Evolutionary conservation across 2,888 invertebrate species (phyloP), one percentile per base, ranked within the genome.

Genomic region (Cataglyphis livida): DNA sequence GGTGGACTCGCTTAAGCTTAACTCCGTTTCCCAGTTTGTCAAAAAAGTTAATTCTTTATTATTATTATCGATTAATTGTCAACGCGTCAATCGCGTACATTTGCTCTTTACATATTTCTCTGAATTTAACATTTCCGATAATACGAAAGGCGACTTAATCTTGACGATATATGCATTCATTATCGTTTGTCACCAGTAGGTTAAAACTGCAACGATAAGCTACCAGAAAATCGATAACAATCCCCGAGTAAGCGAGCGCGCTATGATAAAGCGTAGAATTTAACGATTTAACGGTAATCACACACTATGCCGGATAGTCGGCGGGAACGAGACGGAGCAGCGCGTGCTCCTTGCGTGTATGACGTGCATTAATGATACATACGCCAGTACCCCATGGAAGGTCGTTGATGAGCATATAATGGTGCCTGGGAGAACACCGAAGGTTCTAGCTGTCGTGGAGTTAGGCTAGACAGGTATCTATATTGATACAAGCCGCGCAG

Each of bases 371-470:
- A 90, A 87, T 86, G 90, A 85, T 85, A 86, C 91, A 87, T 84
- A 81, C 83, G 89, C 71, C 84, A 82, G 84, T 85, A 85, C 85
- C 89, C 86, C 82, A 82, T 84, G 84, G 87, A 82, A 88, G 84
- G 85, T 86, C 89, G 87, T 83, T 92, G 92, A 93, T 91, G 93
- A 91, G 91, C 88, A 90, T 92, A 91, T 93, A 92, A 93, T 93
- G 88, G 89, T 85, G 68, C n/a, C 48, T 62, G 71, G 81, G 84
- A 59, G 82, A 73, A 41, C 44, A 41, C 44, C 54, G 65, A 85
- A 83, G 82, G 83, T 51, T 51, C 83, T 78, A 84, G 64, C 83
- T 65, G 83, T 70, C 85, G 73, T 51, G 18, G 84, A 85, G 85
- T 70, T 66, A 76, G 75, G 84, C 82, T 85, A 84, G 86, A 83